These are phyloP conservation scores for Drosophila ezoana DNA, from an alignment of 2,888 invertebrate genomes.

Conservation along the genomic window DNA sequence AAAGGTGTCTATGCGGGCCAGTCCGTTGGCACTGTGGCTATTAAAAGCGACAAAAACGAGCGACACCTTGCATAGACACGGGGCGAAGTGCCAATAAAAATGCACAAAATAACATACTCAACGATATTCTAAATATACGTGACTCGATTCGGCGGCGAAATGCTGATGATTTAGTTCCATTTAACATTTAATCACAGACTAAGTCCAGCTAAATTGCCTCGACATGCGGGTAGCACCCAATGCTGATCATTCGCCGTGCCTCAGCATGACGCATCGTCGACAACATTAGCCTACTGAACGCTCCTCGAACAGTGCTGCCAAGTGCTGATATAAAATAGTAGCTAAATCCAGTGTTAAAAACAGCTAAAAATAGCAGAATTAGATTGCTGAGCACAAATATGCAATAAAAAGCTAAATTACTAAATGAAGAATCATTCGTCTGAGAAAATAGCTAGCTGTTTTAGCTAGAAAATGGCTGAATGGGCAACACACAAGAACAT, in stretches of 20 bases:
- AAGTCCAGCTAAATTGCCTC: conserved; percentile 39
- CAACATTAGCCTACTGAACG: too few species aligned
- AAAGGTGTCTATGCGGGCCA: background rate
- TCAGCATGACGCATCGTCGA: conserved; percentile 1
- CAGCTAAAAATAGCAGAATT: too few species aligned
- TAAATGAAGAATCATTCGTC: too few species aligned
- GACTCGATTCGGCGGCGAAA: conserved; percentile 14
- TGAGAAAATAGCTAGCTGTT: too few species aligned
- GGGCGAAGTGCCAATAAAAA: conserved; percentile 47
- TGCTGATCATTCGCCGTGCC: background rate
- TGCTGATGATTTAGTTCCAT: conserved; percentile 38
- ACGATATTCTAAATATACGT: conserved; percentile 29
- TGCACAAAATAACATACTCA: conserved; percentile 11
- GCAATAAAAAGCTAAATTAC: too few species aligned
- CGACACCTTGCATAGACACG: conserved; percentile 31
- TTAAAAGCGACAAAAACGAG: conserved; percentile 33
- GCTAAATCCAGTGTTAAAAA: too few species aligned
- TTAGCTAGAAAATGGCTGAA: too few species aligned
- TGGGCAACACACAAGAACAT: background rate
- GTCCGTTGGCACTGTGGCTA: conserved; percentile 36
- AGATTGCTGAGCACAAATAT: too few species aligned
- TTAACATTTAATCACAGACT: conserved; percentile 37
- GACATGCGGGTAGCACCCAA: conserved; percentile 36
- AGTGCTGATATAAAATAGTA: too few species aligned
- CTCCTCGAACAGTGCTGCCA: too few species aligned